A percentile compares a stretch with the other conserved stretches of the same genome.
phyloP scores from a whole-genome alignment of 1,140 invertebrate species.

The Drosophila bocqueti region DNA sequence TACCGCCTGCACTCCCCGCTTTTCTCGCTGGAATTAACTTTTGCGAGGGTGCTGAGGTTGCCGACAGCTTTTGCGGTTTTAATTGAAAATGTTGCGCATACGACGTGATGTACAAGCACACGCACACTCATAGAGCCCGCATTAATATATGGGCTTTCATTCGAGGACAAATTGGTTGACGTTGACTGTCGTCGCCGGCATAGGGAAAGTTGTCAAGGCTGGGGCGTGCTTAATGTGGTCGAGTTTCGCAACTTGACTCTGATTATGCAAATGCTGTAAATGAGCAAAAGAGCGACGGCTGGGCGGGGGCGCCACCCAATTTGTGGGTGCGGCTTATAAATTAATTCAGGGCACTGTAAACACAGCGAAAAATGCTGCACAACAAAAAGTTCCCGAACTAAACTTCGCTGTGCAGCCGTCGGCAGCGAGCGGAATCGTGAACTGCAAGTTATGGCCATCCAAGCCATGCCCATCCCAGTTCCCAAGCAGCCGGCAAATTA shows the following conservation, averaged over 20 bases:
- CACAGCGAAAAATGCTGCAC: constrained; percentile 26
- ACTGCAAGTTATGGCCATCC: constrained; percentile 23
- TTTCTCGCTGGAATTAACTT: constrained; percentile 36
- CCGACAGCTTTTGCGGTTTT: constrained; percentile 67
- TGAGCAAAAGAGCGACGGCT: constrained; percentile 32
- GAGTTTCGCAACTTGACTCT: constrained; percentile 38
- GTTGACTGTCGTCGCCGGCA: constrained; percentile 22
- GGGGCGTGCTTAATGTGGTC: constrained; percentile 54
- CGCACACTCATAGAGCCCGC: constrained; percentile 7
- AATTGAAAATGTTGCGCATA: constrained; percentile 79
- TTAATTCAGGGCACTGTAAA: constrained; percentile 35
- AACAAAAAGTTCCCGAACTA: constrained; percentile 30
- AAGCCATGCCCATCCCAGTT: constrained; percentile 1
- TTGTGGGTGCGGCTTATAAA: constrained; percentile 39
- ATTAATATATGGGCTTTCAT: constrained; percentile 32
- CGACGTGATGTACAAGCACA: constrained; percentile 59
- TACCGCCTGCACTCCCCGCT: not conserved
- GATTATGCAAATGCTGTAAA: constrained; percentile 67
- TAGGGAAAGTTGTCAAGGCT: constrained; percentile 59
- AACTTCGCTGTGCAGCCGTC: constrained; percentile 15
- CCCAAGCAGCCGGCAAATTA: constrained; percentile 45
- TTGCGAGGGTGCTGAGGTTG: constrained; percentile 37
- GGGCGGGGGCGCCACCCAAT: constrained; percentile 25
- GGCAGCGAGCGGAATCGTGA: constrained; percentile 3
- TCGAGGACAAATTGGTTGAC: constrained; percentile 61